Percentiles rank a stretch among this genome's conserved stretches.
Conservation (phyloP, 2,113 vertebrate species). For the Malurus melanocephalus region DNA sequence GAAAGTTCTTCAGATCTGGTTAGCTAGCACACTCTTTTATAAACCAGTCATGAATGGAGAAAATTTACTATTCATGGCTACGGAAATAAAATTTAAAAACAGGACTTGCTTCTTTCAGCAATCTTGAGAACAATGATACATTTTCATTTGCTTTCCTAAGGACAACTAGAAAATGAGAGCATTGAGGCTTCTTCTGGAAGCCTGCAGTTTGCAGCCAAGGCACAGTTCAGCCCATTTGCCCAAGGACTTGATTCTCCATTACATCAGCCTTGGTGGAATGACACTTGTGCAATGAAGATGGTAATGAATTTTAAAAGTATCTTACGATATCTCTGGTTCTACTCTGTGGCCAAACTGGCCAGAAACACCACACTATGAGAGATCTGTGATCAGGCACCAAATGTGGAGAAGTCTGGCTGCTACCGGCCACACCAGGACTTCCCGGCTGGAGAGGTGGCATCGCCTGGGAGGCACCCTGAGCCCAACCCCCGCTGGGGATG, state of each 20-base stretch:
- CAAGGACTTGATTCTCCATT: background rate
- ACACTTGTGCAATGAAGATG: background rate
- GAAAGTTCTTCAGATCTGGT: background rate
- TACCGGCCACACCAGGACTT: background rate
- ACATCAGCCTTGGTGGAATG: background rate
- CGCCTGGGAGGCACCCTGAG: background rate
- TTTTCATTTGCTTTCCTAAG: constrained; percentile 6
- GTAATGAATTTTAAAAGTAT: background rate
- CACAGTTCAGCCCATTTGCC: background rate
- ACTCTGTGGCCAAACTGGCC: fast-evolving
- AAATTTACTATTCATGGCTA: constrained; percentile 23
- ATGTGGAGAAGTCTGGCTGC: background rate
- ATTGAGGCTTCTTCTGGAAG: background rate
- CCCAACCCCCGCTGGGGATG: fast-evolving
- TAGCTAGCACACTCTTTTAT: background rate
- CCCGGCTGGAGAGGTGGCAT: background rate
- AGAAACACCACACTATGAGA: fast-evolving
- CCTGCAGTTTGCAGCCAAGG: background rate
- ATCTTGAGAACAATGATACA: background rate
- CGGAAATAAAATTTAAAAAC: background rate
- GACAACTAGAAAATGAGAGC: background rate
- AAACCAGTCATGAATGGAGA: background rate
- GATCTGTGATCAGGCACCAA: background rate
- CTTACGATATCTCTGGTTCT: background rate
- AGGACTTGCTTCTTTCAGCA: background rate